phyloP scores from a whole-genome alignment of 2,797 vertebrate genomes.

The Lacerta bilineata region DNA sequence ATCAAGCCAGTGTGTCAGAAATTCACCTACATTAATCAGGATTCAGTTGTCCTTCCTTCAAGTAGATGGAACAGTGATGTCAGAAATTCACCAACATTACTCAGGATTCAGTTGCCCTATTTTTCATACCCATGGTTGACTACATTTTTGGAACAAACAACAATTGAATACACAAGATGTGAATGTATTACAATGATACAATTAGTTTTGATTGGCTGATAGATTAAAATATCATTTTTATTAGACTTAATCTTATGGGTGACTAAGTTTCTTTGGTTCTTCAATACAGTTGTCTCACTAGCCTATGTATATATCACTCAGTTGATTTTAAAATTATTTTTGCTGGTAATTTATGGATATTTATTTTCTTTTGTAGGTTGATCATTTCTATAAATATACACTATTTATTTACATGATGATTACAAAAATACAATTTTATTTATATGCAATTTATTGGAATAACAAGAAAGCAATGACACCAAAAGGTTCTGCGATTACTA shows the following conservation, averaged over 20 bases:
- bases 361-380: slow-evolving; percentile 69
- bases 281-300: slow-evolving; percentile 70
- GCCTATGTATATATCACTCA: slow-evolving; percentile 59
- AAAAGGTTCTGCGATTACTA: slow-evolving; percentile 71
- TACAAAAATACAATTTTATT: slow-evolving; percentile 88
- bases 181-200: slow-evolving; percentile 56
- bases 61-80: background rate
- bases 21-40: background rate
- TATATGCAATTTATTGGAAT: slow-evolving; percentile 81
- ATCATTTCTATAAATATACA: slow-evolving; percentile 82
- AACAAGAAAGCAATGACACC: slow-evolving; percentile 78
- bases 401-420: slow-evolving; percentile 81
- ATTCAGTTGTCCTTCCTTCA: no score
- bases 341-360: slow-evolving; percentile 61
- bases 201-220: slow-evolving; percentile 47
- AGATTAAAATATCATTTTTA: slow-evolving; percentile 58
- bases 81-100: background rate
- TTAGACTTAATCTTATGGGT: slow-evolving; percentile 64
- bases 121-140: slow-evolving; percentile 49
- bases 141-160: slow-evolving; percentile 60
- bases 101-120: slow-evolving; percentile 9
- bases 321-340: slow-evolving; percentile 52
- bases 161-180: slow-evolving; percentile 52
- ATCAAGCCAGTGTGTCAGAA: background rate
- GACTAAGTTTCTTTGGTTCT: slow-evolving; percentile 81